Base-by-base conservation (phyloP, 2,797 vertebrate species). In the Smutsia temminckii region DNA sequence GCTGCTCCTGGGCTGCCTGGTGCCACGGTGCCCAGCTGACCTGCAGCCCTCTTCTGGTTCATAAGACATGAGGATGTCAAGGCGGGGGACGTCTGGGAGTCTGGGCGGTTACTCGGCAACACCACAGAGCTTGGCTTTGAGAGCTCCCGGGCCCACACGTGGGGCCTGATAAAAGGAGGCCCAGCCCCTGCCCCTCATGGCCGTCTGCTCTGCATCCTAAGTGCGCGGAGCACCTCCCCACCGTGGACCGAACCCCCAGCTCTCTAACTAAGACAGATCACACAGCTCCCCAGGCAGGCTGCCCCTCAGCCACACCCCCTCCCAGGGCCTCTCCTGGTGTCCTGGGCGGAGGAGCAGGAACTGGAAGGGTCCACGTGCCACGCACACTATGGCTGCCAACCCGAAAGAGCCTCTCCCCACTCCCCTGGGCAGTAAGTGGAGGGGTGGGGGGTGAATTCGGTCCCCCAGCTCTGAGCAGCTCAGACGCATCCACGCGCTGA, bases 151-250 rank as follows among this genome's bases (percentile, higher is more conserved):
- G 46, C 46, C 68, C 63, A 12, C 53, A 25, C 8, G 37, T 0
- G 1, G n/a, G 13, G n/a, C 63, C 37, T 23, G 46, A 46, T n/a
- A 29, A 29, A 3, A 34, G 14, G 21, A 25, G 27, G 49, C 2
- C 29, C n/a, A 12, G 83, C 27, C 81, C 55, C 91, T 95, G 89
- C 79, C 95, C 91, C 95, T 94, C 94, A 88, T 95, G 88, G 75
- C 55, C 72, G 71, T 72, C 34, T 51, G 93, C 93, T 96, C 90
- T 91, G 92, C 27, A 32, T 88, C 87, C 95, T 93, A 80, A 96
- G 49, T 34, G 93, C 59, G 96, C 77, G 49, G 90, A 91, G 40
- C 75, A 85, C 46, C 2, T 11, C 92, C 40, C 79, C 93, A 96
- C 18, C 77, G 88, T 68, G 61, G 93, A 97, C 84, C 63, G 93